phyloP scores from a whole-genome alignment of 2,113 vertebrate genomes.

The Corythoichthys haematopterus region DNA sequence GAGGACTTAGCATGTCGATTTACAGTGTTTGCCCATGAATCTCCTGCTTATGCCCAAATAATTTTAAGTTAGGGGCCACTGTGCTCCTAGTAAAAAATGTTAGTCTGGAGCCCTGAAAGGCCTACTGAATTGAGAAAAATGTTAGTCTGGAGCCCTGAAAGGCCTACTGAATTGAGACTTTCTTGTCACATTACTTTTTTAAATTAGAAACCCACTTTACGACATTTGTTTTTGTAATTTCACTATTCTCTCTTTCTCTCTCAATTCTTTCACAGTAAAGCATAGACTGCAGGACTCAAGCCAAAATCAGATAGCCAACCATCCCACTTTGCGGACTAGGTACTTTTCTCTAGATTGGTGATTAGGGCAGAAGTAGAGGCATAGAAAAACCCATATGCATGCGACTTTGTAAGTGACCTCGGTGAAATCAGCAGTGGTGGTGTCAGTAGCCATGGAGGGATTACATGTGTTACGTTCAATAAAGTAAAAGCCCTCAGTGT shows the following conservation, averaged over 20 bases:
- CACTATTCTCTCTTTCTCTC: neutral
- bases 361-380: slow-evolving; percentile 70
- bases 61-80: too few relatives aligned
- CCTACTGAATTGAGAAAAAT: too few relatives aligned
- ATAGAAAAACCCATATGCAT: slow-evolving; percentile 72
- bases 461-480: slow-evolving; percentile 79
- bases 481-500: slow-evolving; percentile 73
- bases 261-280: slow-evolving; percentile 33
- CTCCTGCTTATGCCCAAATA: too few relatives aligned
- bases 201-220: neutral
- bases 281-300: slow-evolving; percentile 67
- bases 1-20: too few relatives aligned
- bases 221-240: neutral
- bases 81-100: too few relatives aligned
- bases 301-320: slow-evolving; percentile 40
- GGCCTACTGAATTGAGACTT: too few relatives aligned
- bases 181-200: too few relatives aligned
- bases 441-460: slow-evolving; percentile 69
- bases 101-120: too few relatives aligned
- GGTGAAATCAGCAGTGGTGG: slow-evolving; percentile 53
- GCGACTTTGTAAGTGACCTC: slow-evolving; percentile 77
- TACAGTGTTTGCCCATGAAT: too few relatives aligned
- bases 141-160: too few relatives aligned
- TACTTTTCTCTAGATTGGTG: slow-evolving; percentile 68
- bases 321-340: slow-evolving; percentile 59